Evolutionary conservation across 2,113 vertebrate species (phyloP), one percentile per base, ranked within the genome.

Genomic region (Pongo pygmaeus): DNA sequence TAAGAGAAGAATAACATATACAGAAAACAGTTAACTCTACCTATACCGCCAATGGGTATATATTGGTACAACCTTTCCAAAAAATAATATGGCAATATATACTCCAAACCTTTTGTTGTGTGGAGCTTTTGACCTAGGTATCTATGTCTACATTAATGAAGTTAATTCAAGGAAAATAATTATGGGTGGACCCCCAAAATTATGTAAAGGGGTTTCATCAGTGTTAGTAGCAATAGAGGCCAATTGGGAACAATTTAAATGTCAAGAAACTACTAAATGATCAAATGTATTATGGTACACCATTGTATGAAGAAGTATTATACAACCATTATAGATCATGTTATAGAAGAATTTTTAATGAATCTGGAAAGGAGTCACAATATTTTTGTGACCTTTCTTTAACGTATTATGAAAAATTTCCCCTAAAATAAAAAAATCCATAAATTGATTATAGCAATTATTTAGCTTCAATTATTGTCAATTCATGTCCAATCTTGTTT

Each of bases 101-200:
- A 93, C n/a, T 27, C 55, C 87, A 90, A 93, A 2, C 23, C 48
- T 94, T 84, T 32, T n/a, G 9, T 67, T 64, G 48, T 75, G 6
- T n/a, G 22, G 12, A 23, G 16, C 17, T 89, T 84, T 91, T 59
- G 79, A 84, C 12, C 20, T 30, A 91, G 32, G 32, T 69, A 52
- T 48, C 16, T 52, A 11, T 84, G 13, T 75, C 46, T 25, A 43
- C 25, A 55, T 75, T 84, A 35, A 55, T 85, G 17, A 23, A 48
- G 10, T 94, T 95, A 89, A 64, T 84, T 72, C 91, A 92, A 84
- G 87, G 50, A 75, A 91, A 84, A 92, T 52, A 89, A 89, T 50
- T 11, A 75, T 32, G 32, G 32, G 13, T 91, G 38, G 25, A 79
- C 8, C 7, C 20, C 57, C 77, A 94, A 18, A 86, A 59, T 40